A percentile compares a stretch with the other conserved stretches of the same genome.
Evolutionary conservation across 2,797 vertebrate species (phyloP).

Genomic region (Oreochromis grahami): DNA sequence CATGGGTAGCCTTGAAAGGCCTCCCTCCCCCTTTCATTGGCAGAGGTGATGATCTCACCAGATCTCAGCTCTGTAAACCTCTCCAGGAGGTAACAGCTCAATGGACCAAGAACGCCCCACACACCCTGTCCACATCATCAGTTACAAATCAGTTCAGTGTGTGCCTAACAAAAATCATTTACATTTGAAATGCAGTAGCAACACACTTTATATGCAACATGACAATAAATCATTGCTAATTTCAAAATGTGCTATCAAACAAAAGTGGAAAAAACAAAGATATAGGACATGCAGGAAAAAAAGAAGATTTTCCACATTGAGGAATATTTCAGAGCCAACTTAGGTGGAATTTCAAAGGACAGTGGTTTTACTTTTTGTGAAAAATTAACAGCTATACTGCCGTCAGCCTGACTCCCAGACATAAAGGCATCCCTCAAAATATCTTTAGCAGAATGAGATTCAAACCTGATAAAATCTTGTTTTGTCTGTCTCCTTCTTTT

Average conservation of each 20-base stretch:
- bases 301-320: not conserved
- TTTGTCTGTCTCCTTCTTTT: slow-evolving; percentile 38
- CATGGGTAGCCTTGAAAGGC: slow-evolving; percentile 57
- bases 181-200: not conserved
- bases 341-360: not conserved
- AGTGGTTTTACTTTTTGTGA: slow-evolving; percentile 1
- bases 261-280: not conserved
- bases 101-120: not conserved
- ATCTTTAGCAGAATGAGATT: not conserved
- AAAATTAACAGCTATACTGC: not conserved
- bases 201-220: not conserved
- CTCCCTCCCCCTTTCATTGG: slow-evolving; percentile 52
- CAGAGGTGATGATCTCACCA: slow-evolving; percentile 59
- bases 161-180: not conserved
- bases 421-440: not conserved
- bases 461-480: slow-evolving; percentile 26
- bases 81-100: slow-evolving; percentile 43
- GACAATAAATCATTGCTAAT: not conserved
- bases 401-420: not conserved
- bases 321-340: not conserved
- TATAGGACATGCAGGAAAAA: not conserved
- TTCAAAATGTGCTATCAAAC: not conserved
- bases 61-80: slow-evolving; percentile 46
- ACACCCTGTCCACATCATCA: slow-evolving; percentile 21
- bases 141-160: not conserved